Percentiles rank a stretch among this genome's conserved stretches.
Evolutionary conservation across 2,888 invertebrate species (phyloP).

Genomic region (Tortricodes alternella): DNA sequence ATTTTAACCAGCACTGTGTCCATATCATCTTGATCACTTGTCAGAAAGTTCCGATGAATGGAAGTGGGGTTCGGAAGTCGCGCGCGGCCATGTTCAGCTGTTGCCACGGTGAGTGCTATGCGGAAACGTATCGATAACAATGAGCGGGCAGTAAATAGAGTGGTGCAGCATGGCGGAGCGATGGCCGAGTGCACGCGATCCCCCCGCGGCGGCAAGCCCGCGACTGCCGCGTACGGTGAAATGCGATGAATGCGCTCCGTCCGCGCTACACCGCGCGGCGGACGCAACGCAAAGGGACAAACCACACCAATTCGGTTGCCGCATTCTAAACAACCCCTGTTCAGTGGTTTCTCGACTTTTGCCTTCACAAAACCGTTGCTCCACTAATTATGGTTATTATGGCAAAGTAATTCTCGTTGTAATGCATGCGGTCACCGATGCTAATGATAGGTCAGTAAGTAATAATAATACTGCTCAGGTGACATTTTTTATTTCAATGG

Average conservation of each 20-base stretch:
- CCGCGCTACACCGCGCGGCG: conserved; percentile 41
- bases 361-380: conserved; percentile 72
- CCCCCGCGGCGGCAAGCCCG: conserved; percentile 73
- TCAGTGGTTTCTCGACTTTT: conserved; percentile 56
- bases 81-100: conserved; percentile 68
- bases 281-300: conserved; percentile 45
- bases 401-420: conserved; percentile 33
- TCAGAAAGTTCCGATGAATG: conserved; percentile 63
- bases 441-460: no score
- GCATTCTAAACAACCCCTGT: conserved; percentile 75
- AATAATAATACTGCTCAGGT: no score
- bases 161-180: conserved; percentile 40
- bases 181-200: conserved; percentile 56
- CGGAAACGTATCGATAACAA: conserved; percentile 61
- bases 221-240: conserved; percentile 75
- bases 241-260: conserved; percentile 70
- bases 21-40: conserved; percentile 77
- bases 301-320: conserved; percentile 64
- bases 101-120: conserved; percentile 53
- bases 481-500: no score
- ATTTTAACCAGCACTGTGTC: conserved; percentile 78
- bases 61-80: conserved; percentile 55
- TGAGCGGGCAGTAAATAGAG: conserved; percentile 60
- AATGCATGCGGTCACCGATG: neutral
- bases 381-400: conserved; percentile 60